Base-by-base conservation (phyloP, 2,797 vertebrate species). In the Centropyge bicolor region DNA sequence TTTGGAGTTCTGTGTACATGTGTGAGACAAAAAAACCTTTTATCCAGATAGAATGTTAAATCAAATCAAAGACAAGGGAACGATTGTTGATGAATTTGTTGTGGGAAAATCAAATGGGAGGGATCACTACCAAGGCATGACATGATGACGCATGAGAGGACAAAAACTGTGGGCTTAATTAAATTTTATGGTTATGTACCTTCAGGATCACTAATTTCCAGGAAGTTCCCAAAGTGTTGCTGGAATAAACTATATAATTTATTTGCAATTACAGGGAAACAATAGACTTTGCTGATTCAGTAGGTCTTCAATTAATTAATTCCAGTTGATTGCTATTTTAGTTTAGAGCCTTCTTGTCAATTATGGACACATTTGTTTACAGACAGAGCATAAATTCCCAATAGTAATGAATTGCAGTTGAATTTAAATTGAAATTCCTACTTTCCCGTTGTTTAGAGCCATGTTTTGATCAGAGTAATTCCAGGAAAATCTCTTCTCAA, bases 21-120 rank as follows among this genome's bases (percentile, higher is more conserved):
- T 61, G 41, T 40, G 13, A 27, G 10, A 70, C 56, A 46, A 55
- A 68, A 46, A 55, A 68, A 76, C 20, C 16, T 22, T 49, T 59
- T 68, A 60, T 70, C 10, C 49, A 70, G 41, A 68, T 27, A 31
- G 40, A 69, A 3, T 41, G 61, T 64, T 69, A 57, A 65, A 82
- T 74, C 16, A 70, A 59, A 24, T 66, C n/a, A 35, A 57, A 79
- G 22, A 35, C 0, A 13, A 31, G 27, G 19, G 20, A 78, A 54
- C 7, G 57, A 17, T 31, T 51, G 8, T 55, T 72, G 45, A 60
- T 65, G 3, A 43, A 73, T 71, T 61, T 54, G 10, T 19, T 65
- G 54, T 35, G 40, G 56, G 19, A 61, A 31, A 27, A 2, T 24
- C 43, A 56, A 55, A 49, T 0, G 22, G 6, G 36, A 9, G 27